A percentile compares a stretch with the other conserved stretches of the same genome.
These are phyloP conservation scores for Arizona elegans DNA, from an alignment of 2,113 vertebrate species.

Conservation along the genomic window DNA sequence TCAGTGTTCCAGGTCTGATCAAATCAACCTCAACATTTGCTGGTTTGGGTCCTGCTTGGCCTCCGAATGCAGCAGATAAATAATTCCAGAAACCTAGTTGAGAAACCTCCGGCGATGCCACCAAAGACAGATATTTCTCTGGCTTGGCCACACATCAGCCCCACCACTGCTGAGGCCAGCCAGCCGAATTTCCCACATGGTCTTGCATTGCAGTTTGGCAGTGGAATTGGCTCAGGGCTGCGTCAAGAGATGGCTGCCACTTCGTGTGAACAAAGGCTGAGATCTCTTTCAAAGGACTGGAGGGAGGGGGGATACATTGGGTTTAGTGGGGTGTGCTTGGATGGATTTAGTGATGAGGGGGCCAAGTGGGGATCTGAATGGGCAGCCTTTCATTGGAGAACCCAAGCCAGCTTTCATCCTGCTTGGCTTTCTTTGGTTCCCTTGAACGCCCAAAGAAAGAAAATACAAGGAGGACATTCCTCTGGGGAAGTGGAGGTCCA, in stretches of 20 bases:
- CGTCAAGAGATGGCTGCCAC: neutral
- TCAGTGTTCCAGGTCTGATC: neutral
- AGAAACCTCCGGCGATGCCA: fast-evolving
- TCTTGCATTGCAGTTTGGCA: neutral
- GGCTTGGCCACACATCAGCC: neutral
- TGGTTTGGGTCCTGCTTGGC: neutral
- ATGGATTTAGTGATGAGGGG: neutral
- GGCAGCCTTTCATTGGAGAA: neutral
- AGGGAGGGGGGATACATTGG: neutral
- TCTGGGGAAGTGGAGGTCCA: neutral
- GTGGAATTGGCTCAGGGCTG: neutral
- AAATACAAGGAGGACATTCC: neutral
- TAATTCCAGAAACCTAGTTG: neutral
- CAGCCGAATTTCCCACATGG: neutral
- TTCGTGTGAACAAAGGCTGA: neutral
- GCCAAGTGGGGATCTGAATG: neutral
- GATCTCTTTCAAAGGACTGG: neutral
- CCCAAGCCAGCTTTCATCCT: neutral
- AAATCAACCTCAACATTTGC: too few relatives aligned
- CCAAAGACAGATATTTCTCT: neutral
- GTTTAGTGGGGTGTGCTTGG: neutral
- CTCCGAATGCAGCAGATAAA: neutral
- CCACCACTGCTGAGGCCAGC: neutral
- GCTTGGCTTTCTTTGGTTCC: neutral
- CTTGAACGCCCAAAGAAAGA: neutral